A percentile compares a stretch with the other conserved stretches of the same genome.
phyloP scores from a whole-genome alignment of 64 coral and sea anemone species.

The Stichodactyla helianthus region DNA sequence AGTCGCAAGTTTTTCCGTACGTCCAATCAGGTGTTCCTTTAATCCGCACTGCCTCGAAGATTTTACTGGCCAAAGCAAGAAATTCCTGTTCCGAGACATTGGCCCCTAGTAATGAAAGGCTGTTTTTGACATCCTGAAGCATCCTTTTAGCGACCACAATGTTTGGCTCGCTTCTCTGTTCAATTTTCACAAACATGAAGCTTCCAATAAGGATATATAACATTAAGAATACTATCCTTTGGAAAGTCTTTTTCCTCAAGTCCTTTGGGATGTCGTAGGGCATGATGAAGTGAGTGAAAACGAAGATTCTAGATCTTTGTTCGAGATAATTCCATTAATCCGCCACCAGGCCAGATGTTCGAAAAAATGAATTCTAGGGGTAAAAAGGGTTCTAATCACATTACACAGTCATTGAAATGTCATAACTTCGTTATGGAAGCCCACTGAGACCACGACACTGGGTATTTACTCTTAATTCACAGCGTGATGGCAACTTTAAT shows the following conservation, averaged over 20 bases:
- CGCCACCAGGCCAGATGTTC: no score
- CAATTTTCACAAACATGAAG: background rate
- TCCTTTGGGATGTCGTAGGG: background rate
- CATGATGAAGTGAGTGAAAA: background rate
- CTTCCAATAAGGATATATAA: background rate
- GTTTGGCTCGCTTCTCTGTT: background rate
- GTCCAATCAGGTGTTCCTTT: background rate
- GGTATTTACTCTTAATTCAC: no score
- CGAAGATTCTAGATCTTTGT: background rate
- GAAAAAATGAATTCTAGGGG: no score
- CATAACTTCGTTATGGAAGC: no score
- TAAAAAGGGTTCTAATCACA: no score
- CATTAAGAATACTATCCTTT: background rate
- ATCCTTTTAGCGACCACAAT: background rate
- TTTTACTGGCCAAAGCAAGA: background rate
- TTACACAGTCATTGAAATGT: no score
- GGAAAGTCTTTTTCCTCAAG: background rate
- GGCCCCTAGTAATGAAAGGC: background rate
- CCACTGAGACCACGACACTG: no score
- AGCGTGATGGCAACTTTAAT: no score
- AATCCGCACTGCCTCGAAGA: background rate
- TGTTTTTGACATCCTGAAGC: background rate
- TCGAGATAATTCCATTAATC: background rate
- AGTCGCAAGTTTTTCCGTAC: background rate
- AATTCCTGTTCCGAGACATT: background rate